These are phyloP conservation scores for Branchellion lobata DNA, from an alignment of 2,888 invertebrate genomes.

Conservation along the genomic window DNA sequence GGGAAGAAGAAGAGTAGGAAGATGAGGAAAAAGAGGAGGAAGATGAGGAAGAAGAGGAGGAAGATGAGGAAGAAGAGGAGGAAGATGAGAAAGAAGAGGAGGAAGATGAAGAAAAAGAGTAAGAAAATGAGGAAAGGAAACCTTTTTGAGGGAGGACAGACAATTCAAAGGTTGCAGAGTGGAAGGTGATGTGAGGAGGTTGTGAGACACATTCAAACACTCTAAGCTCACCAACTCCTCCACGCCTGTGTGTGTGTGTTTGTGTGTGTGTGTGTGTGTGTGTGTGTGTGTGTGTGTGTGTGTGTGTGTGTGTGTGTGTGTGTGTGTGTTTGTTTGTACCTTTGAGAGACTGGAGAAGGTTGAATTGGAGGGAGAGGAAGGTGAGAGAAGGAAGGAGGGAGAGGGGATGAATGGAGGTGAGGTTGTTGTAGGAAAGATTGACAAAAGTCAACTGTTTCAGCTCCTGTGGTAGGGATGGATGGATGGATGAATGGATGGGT, in stretches of 20 bases:
- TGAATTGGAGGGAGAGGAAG: slow-evolving; percentile 17
- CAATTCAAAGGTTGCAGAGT: background rate
- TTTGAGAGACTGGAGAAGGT: slow-evolving; percentile 25
- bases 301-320: too few relatives aligned
- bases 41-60: too few relatives aligned
- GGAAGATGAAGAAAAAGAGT: too few relatives aligned
- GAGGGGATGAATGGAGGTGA: slow-evolving; percentile 20
- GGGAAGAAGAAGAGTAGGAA: background rate
- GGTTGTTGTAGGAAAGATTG: slow-evolving; percentile 7
- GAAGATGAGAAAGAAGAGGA: too few relatives aligned
- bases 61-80: too few relatives aligned
- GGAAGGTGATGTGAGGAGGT: background rate
- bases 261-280: too few relatives aligned
- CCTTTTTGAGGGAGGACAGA: background rate
- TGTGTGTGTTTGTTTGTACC: background rate
- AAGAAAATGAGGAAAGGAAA: background rate
- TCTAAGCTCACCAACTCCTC: background rate
- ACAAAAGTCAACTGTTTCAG: background rate
- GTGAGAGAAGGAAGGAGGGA: background rate
- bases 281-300: too few relatives aligned
- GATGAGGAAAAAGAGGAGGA: too few relatives aligned
- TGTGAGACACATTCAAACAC: slow-evolving; percentile 1
- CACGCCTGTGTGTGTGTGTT: too few relatives aligned
- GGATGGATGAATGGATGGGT: background rate
- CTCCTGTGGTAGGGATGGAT: background rate